phyloP scores from a whole-genome alignment of 1,140 invertebrate species.

The Solenopsis invicta region DNA sequence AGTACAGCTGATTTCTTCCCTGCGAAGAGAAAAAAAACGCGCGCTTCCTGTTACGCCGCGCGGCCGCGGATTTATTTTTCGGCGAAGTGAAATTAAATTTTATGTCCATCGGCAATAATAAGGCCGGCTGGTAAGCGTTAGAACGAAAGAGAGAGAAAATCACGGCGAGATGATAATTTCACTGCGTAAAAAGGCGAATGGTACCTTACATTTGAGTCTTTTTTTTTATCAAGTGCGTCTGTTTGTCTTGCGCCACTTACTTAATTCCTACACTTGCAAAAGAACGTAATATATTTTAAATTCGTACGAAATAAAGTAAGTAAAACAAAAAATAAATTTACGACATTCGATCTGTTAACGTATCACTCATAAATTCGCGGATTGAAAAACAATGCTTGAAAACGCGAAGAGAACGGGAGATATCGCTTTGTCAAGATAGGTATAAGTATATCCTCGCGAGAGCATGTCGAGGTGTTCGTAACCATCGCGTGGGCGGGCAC shows the following conservation, averaged over 20 bases:
- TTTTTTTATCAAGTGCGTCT: not conserved
- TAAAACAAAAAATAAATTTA: not conserved
- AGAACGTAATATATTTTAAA: not conserved
- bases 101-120: conserved; percentile 74
- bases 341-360: not conserved
- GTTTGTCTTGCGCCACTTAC: not conserved
- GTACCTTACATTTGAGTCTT: conserved; percentile 11
- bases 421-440: conserved; percentile 59
- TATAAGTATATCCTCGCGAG: conserved; percentile 58
- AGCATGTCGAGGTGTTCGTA: conserved; percentile 67
- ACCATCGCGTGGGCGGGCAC: conserved; percentile 71
- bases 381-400: conserved; percentile 28
- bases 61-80: conserved; percentile 74
- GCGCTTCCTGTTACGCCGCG: conserved; percentile 53
- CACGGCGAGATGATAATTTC: conserved; percentile 73
- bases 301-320: not conserved
- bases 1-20: conserved; percentile 51
- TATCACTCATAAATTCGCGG: not conserved
- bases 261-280: not conserved
- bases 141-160: conserved; percentile 63
- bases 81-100: conserved; percentile 80
- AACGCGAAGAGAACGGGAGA: conserved; percentile 31
- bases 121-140: conserved; percentile 69
- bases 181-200: conserved; percentile 50
- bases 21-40: conserved; percentile 20